Evolutionary conservation across 2,888 invertebrate genomes (phyloP), one percentile per base, ranked within the genome.

Genomic region (Embidobia sp.): DNA sequence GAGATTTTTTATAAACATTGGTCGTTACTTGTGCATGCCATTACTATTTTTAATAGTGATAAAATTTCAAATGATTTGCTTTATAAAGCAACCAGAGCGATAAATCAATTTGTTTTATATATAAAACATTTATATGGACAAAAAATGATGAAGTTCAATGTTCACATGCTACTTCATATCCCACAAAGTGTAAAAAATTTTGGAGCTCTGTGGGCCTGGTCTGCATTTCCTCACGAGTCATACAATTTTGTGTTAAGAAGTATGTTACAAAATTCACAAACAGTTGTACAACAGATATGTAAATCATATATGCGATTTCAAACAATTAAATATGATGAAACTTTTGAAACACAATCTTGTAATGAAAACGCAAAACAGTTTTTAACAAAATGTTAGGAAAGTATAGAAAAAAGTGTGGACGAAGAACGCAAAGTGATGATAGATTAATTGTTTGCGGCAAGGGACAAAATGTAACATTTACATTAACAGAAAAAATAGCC

Each of bases 131-230:
- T 78, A 10, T 78, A 78, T 31, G 67, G 48, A 8, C 13, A 33
- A 33, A 13, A 35, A 22, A 53, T 66, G 1, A 49, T 75, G 48
- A 73, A 66, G 33, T 78, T 57, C 27, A 78, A 78, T 59, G 63
- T 66, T 7, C 74, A 78, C 35, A n/a, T 78, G 7, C 42, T 78
- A 13, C 6, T 70, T 1, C 78, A 78, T 11, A 40, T 74, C 19
- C 69, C 64, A 40, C 11, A 59, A 46, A 49, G 18, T 11, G 64
- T 73, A 4, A 49, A 35, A 33, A 33, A 67, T 7, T 72, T 64
- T 48, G 77, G 69, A 15, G 63, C 73, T 5, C 49, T 78, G 22
- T 78, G 75, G 75, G 72, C 72, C 3, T 78, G 69, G 74, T 78
- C 69, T 8, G 49, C 57, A 5, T 78, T 74, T 64, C 40, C 74